phyloP scores from a whole-genome alignment of 2,113 vertebrate genomes.

The Hippotragus niger region DNA sequence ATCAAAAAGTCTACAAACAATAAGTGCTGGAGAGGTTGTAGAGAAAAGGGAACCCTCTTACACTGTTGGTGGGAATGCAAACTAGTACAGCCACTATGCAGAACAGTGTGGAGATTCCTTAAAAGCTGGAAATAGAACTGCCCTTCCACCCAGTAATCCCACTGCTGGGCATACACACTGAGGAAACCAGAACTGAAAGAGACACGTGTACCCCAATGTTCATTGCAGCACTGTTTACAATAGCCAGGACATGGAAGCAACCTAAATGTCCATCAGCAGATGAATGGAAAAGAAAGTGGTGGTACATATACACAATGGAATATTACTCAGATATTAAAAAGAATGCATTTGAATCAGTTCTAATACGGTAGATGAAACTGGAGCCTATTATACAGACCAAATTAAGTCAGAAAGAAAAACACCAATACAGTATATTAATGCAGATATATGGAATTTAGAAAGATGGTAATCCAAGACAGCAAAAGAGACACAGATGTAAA shows the following conservation, averaged over 20 bases:
- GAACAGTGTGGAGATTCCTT: neutral
- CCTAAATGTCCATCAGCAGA: neutral
- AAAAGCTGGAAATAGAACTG: neutral
- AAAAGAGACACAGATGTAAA: neutral
- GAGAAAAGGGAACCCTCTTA: neutral
- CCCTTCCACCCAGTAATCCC: neutral
- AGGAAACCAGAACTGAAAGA: neutral
- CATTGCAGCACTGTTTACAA: neutral
- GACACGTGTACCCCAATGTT: neutral
- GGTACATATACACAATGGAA: neutral
- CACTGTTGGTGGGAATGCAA: neutral
- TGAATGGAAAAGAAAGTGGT: neutral
- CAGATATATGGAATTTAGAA: neutral
- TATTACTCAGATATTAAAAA: neutral
- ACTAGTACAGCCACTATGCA: neutral
- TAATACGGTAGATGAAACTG: neutral
- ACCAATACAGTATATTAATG: neutral
- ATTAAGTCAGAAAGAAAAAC: neutral
- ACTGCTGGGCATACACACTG: neutral
- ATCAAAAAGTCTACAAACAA: neutral
- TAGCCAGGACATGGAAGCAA: neutral
- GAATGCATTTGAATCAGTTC: neutral
- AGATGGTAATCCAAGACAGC: neutral
- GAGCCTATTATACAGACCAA: neutral
- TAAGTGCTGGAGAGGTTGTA: neutral